phyloP scores from a whole-genome alignment of 2,797 vertebrate genomes.

The Hemitrygon akajei region DNA sequence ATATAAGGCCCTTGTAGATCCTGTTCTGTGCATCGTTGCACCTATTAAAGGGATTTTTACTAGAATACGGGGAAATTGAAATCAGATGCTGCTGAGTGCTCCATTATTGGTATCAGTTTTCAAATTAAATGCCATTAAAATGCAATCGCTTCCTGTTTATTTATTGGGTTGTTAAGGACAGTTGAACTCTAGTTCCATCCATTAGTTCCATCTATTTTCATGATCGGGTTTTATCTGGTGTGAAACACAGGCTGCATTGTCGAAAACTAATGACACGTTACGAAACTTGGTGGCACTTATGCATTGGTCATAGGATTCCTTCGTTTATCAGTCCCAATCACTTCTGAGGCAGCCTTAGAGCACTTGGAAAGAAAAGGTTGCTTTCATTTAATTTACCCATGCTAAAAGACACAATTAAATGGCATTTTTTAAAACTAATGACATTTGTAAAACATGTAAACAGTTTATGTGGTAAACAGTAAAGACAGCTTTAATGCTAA shows the following conservation, averaged over 20 bases:
- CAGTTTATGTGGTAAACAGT: not conserved
- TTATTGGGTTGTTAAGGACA: conserved; percentile 35
- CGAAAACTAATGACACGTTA: conserved; percentile 15
- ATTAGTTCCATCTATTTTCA: conserved; percentile 35
- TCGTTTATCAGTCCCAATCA: conserved; percentile 32
- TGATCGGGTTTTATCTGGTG: conserved; percentile 33
- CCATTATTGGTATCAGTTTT: conserved; percentile 36
- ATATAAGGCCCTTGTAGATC: conserved; percentile 11
- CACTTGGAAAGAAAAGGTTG: not conserved
- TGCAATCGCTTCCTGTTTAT: conserved; percentile 38
- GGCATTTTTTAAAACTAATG: not conserved
- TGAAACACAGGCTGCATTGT: conserved; percentile 29
- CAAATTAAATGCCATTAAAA: conserved; percentile 37
- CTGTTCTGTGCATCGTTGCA: conserved; percentile 34
- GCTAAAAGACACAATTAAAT: not conserved
- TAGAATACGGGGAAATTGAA: conserved; percentile 35
- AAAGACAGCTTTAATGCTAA: not conserved
- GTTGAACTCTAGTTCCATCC: conserved; percentile 36
- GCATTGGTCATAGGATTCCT: not conserved
- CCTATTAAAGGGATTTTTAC: conserved; percentile 26
- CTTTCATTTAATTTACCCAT: not conserved
- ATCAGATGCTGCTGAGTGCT: conserved; percentile 35
- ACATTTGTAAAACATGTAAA: not conserved
- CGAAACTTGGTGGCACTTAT: not conserved
- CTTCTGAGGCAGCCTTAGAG: not conserved